Evolutionary conservation across 2,113 vertebrate genomes (phyloP).

Genomic region (Leucosticte australis): DNA sequence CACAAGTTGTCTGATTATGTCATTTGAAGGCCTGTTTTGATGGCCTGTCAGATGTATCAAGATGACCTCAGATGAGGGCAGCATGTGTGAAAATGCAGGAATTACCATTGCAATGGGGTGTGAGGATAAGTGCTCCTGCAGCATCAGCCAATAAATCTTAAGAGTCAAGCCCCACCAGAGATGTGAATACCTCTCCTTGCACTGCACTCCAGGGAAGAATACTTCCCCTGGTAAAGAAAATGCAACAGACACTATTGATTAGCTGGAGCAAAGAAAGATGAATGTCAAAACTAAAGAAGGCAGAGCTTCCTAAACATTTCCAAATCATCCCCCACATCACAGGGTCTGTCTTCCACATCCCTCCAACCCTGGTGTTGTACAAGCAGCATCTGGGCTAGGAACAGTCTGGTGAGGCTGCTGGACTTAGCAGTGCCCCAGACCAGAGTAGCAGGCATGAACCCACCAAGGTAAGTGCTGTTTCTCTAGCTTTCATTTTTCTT

Average conservation of each 20-base stretch:
- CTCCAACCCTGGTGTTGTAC: too few species aligned
- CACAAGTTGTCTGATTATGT: background rate
- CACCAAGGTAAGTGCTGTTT: background rate
- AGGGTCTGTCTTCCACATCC: background rate
- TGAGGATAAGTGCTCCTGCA: background rate
- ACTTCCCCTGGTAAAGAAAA: background rate
- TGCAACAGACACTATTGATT: background rate
- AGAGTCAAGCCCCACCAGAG: rapidly evolving
- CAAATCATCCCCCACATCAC: background rate
- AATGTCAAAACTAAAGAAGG: background rate
- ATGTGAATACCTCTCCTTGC: background rate
- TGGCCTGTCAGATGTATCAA: background rate
- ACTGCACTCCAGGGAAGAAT: background rate
- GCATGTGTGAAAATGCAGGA: background rate
- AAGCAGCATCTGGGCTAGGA: background rate
- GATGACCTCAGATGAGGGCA: background rate
- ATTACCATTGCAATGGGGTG: background rate
- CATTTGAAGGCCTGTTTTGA: background rate
- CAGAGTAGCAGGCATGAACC: background rate
- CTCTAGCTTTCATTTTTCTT: background rate
- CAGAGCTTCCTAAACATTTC: background rate
- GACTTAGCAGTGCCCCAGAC: background rate
- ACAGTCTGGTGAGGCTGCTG: background rate
- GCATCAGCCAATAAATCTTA: background rate
- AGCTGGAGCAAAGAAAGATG: background rate